Evolutionary conservation across 1,140 invertebrate species (phyloP).

Genomic region (Drosophila grimshawi): DNA sequence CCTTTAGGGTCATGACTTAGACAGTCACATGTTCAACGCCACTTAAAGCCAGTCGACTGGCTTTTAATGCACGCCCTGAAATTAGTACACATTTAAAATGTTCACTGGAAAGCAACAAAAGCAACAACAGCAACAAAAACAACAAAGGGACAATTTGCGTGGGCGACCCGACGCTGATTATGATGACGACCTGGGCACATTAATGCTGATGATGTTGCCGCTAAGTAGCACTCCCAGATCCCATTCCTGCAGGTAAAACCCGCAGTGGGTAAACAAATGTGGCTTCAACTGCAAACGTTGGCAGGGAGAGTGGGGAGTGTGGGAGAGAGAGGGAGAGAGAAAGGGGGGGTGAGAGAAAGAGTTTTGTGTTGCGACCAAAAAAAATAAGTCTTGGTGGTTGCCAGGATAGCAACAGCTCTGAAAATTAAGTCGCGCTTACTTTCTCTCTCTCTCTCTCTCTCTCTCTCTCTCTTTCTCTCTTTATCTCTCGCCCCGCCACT

Average conservation of each 20-base stretch:
- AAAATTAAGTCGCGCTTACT: slow-evolving; percentile 43
- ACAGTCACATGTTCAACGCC: background rate
- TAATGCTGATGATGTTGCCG: slow-evolving; percentile 78
- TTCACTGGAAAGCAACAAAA: slow-evolving; percentile 7
- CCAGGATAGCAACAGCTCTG: slow-evolving; percentile 46
- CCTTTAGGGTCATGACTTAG: slow-evolving; percentile 21
- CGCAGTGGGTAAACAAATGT: slow-evolving; percentile 61
- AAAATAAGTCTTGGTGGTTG: slow-evolving; percentile 64
- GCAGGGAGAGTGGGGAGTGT: background rate
- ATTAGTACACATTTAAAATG: slow-evolving; percentile 63
- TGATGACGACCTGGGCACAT: slow-evolving; percentile 75
- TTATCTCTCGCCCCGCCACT: slow-evolving; percentile 1
- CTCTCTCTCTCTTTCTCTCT: slow-evolving; percentile 18
- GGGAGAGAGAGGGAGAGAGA: slow-evolving; percentile 6
- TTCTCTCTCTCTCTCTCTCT: slow-evolving; percentile 3
- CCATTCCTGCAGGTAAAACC: slow-evolving; percentile 30
- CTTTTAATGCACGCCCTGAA: slow-evolving; percentile 48
- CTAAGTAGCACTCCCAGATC: slow-evolving; percentile 75
- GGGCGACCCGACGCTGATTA: slow-evolving; percentile 69
- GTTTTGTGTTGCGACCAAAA: background rate
- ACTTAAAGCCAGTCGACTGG: slow-evolving; percentile 10
- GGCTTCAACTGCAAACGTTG: slow-evolving; percentile 25
- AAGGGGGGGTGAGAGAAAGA: slow-evolving; percentile 1
- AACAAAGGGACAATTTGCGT: slow-evolving; percentile 64
- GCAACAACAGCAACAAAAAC: slow-evolving; percentile 9